Conservation (phyloP, 2,113 vertebrate species). For the Lota lota region DNA sequence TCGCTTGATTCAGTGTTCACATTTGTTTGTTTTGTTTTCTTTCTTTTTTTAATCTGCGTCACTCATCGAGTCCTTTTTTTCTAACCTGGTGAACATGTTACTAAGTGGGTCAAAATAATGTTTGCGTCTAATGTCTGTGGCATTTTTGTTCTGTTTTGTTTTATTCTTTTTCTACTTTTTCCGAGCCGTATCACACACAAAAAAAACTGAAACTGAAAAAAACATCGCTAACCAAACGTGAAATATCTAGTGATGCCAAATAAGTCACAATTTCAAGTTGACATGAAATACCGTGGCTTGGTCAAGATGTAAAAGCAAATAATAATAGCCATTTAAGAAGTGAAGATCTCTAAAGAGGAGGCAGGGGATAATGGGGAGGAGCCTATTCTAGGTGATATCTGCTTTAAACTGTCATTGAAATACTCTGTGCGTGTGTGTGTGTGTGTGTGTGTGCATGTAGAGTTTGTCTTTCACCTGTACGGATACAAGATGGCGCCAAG, state of each 20-base stretch:
- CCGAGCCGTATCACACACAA: slow-evolving; percentile 76
- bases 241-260: slow-evolving; percentile 99
- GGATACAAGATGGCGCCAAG: slow-evolving; percentile 8
- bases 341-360: slow-evolving; percentile 73
- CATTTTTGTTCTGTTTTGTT: slow-evolving; percentile 23
- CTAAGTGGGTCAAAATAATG: slow-evolving; percentile 81
- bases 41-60: slow-evolving; percentile 48
- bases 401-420: slow-evolving; percentile 60
- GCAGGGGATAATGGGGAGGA: slow-evolving; percentile 69
- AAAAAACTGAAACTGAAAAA: slow-evolving; percentile 84
- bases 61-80: slow-evolving; percentile 66
- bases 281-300: slow-evolving; percentile 96
- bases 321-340: slow-evolving; percentile 89
- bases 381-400: slow-evolving; percentile 74
- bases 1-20: slow-evolving; percentile 40
- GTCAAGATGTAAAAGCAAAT: slow-evolving; percentile 94
- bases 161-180: slow-evolving; percentile 63
- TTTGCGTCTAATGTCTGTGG: slow-evolving; percentile 73
- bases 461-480: slow-evolving; percentile 40
- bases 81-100: slow-evolving; percentile 91
- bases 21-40: not conserved
- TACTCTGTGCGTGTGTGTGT: slow-evolving; percentile 37
- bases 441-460: slow-evolving; percentile 14
- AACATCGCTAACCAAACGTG: slow-evolving; percentile 98
- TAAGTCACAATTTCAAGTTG: slow-evolving; percentile 94